Percentiles rank a stretch among this genome's conserved stretches.
Conservation (phyloP, 2,888 invertebrate species). For the Drosophila buzzatii region DNA sequence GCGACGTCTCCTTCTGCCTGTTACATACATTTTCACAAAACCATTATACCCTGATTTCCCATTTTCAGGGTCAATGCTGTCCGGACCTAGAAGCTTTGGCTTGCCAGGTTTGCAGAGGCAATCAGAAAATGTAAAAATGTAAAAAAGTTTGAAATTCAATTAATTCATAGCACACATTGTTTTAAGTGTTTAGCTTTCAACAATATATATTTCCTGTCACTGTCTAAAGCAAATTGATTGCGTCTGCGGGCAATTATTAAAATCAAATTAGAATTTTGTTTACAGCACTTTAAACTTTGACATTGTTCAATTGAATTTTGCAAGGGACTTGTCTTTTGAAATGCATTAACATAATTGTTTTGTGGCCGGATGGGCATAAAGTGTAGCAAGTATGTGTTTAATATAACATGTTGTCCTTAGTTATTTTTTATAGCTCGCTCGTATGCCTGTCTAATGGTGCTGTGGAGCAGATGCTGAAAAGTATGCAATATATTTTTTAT, state of each 20-base stretch:
- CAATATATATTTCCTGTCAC: background rate
- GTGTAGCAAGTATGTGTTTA: no score
- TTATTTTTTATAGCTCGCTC: background rate
- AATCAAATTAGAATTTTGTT: slow-evolving; percentile 18
- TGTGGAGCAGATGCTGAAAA: slow-evolving; percentile 48
- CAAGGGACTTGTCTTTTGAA: background rate
- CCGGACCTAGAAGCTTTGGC: background rate
- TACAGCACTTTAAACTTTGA: background rate
- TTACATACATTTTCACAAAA: no score
- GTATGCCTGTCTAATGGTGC: background rate
- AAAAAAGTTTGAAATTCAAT: background rate
- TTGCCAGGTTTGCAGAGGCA: background rate
- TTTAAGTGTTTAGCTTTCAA: background rate
- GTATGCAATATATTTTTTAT: slow-evolving; percentile 66
- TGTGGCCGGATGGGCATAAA: background rate
- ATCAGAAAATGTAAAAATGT: background rate
- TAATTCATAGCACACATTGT: no score
- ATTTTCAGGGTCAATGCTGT: background rate
- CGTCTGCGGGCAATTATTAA: slow-evolving; percentile 13
- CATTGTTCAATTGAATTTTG: background rate
- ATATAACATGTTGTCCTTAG: background rate
- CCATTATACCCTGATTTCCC: no score
- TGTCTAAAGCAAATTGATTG: slow-evolving; percentile 32
- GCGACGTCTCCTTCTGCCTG: no score
- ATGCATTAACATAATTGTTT: slow-evolving; percentile 20